Percentiles rank a stretch among this genome's conserved stretches.
Conservation (phyloP, 1,140 invertebrate genomes). For the Saccostrea cuccullata region DNA sequence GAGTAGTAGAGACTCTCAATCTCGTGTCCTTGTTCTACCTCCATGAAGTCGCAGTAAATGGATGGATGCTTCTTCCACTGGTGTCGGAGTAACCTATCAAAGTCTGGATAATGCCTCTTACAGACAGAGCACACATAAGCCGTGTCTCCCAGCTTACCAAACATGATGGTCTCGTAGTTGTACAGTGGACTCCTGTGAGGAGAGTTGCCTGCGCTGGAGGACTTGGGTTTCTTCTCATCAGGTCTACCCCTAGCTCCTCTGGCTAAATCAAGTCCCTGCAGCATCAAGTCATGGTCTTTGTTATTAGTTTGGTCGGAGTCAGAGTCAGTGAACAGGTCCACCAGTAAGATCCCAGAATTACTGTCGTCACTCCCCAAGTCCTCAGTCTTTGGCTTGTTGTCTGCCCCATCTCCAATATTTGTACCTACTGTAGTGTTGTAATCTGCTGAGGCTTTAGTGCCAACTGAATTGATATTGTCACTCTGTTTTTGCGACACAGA, state of each 20-base stretch:
- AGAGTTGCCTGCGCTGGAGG: slow-evolving; percentile 5
- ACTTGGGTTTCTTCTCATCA: not conserved
- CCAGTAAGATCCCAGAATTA: slow-evolving; percentile 32
- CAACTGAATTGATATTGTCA: not conserved
- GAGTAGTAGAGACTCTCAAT: slow-evolving; percentile 63
- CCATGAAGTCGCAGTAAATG: slow-evolving; percentile 63
- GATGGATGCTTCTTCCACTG: slow-evolving; percentile 70
- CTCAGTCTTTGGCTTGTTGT: not conserved
- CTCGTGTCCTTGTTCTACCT: slow-evolving; percentile 63
- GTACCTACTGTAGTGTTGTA: not conserved
- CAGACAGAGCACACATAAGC: slow-evolving; percentile 67
- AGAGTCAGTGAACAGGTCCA: slow-evolving; percentile 46
- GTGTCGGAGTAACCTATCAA: slow-evolving; percentile 62
- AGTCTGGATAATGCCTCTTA: slow-evolving; percentile 62
- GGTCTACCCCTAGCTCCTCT: slow-evolving; percentile 34
- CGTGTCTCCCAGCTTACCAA: slow-evolving; percentile 65
- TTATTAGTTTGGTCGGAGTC: slow-evolving; percentile 33
- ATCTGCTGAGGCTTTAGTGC: not conserved
- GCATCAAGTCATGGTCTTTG: slow-evolving; percentile 5
- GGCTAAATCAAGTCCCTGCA: slow-evolving; percentile 45
- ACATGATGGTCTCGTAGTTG: slow-evolving; percentile 64
- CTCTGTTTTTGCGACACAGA: not conserved
- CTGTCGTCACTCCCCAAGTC: slow-evolving; percentile 19
- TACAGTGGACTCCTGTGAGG: slow-evolving; percentile 31
- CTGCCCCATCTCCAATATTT: not conserved